These are phyloP conservation scores for Eucera pruinosa DNA, from an alignment of 2,888 invertebrate species.

Conservation along the genomic window DNA sequence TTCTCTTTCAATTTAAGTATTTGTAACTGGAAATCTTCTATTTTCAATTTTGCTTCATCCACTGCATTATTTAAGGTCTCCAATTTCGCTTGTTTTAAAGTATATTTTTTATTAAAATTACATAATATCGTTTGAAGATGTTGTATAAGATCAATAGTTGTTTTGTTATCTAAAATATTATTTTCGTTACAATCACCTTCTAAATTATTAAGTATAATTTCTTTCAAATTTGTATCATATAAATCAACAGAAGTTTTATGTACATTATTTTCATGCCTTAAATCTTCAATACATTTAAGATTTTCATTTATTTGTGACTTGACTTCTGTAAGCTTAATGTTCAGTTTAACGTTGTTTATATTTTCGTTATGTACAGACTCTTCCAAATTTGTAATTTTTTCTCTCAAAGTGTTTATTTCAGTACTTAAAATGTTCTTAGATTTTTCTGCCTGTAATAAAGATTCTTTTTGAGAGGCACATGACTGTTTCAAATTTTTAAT, in stretches of 20 bases:
- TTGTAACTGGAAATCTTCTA: slow-evolving; percentile 8
- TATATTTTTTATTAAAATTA: slow-evolving; percentile 33
- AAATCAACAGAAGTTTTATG: slow-evolving; percentile 37
- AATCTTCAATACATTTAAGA: slow-evolving; percentile 42
- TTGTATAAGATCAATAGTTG: slow-evolving; percentile 47
- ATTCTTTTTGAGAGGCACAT: slow-evolving; percentile 53
- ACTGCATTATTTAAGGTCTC: slow-evolving; percentile 21
- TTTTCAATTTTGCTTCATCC: slow-evolving; percentile 25
- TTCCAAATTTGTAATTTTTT: slow-evolving; percentile 43
- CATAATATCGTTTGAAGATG: slow-evolving; percentile 42
- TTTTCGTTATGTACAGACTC: slow-evolving; percentile 53
- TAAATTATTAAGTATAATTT: slow-evolving; percentile 29
- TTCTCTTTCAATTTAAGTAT: slow-evolving; percentile 41
- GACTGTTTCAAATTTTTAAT: slow-evolving; percentile 53
- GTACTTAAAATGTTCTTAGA: slow-evolving; percentile 39
- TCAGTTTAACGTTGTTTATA: slow-evolving; percentile 42
- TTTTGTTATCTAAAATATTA: slow-evolving; percentile 36
- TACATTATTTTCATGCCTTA: slow-evolving; percentile 44
- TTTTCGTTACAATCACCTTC: slow-evolving; percentile 8
- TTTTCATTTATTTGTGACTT: slow-evolving; percentile 41
- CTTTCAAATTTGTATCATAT: slow-evolving; percentile 36
- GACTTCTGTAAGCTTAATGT: slow-evolving; percentile 30
- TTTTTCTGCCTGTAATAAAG: slow-evolving; percentile 52
- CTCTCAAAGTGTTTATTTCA: slow-evolving; percentile 35
- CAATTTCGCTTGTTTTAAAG: slow-evolving; percentile 25